Conservation (phyloP, 2,113 vertebrate genomes). For the Pimephales promelas region DNA sequence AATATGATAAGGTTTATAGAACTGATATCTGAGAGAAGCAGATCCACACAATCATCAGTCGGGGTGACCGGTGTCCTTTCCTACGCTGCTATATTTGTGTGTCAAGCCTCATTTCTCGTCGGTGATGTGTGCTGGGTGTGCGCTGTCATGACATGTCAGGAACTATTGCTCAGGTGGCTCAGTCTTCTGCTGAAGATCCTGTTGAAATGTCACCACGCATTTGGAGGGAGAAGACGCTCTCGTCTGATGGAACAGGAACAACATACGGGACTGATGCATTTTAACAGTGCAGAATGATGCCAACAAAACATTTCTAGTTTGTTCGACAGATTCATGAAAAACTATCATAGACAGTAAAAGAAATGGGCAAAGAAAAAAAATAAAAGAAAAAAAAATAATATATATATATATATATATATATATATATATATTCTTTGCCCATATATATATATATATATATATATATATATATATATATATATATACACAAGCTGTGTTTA, state of each 20-base stretch:
- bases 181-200: not conserved
- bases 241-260: not conserved
- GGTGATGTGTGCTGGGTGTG: not conserved
- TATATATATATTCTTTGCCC: no score
- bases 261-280: not conserved
- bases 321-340: not conserved
- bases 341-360: no score
- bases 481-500: no score
- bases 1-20: no score
- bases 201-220: slow-evolving; percentile 8
- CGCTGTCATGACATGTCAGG: slow-evolving; percentile 23
- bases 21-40: no score
- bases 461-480: no score
- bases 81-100: slow-evolving; percentile 1
- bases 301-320: not conserved
- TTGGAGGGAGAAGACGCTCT: not conserved
- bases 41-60: not conserved
- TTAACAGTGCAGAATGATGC: not conserved
- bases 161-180: not conserved
- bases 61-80: not conserved
- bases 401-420: no score
- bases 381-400: no score
- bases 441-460: no score
- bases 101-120: slow-evolving; percentile 9
- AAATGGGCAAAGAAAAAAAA: no score